These are phyloP conservation scores for Perca schrenkii DNA, from an alignment of 2,113 vertebrate genomes.

Conservation along the genomic window DNA sequence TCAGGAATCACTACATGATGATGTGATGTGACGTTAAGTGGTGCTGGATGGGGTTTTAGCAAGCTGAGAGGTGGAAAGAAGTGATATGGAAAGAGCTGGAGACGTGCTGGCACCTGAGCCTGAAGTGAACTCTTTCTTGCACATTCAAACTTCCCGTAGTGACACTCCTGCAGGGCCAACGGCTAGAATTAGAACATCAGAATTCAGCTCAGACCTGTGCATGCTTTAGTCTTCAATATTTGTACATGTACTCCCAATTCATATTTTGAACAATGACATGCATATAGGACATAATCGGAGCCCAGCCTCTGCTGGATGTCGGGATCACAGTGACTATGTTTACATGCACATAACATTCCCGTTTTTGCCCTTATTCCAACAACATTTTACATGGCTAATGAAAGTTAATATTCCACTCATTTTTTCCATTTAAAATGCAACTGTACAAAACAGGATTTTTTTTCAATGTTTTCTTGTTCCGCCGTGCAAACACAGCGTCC, in stretches of 20 bases:
- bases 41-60: slow-evolving; percentile 39
- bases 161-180: slow-evolving; percentile 21
- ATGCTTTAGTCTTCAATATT: slow-evolving; percentile 7
- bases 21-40: slow-evolving; percentile 66
- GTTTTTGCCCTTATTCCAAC: too few relatives aligned
- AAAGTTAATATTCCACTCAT: too few relatives aligned
- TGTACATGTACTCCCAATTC: slow-evolving; percentile 10
- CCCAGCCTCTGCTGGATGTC: background rate
- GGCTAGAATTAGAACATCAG: background rate
- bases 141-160: background rate
- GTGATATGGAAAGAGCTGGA: slow-evolving; percentile 1
- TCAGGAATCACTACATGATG: slow-evolving; percentile 26
- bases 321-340: slow-evolving; percentile 2
- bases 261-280: background rate
- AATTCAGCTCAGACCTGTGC: slow-evolving; percentile 10
- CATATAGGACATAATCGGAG: background rate
- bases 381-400: too few relatives aligned
- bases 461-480: too few relatives aligned
- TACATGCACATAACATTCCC: too few relatives aligned
- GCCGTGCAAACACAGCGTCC: too few relatives aligned
- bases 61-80: slow-evolving; percentile 31
- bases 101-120: slow-evolving; percentile 53
- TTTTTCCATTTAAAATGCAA: too few relatives aligned
- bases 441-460: too few relatives aligned
- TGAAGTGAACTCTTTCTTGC: slow-evolving; percentile 44